A percentile compares a stretch with the other conserved stretches of the same genome.
These are phyloP conservation scores for Listronotus bonariensis DNA, from an alignment of 1,140 invertebrate genomes.

Conservation along the genomic window DNA sequence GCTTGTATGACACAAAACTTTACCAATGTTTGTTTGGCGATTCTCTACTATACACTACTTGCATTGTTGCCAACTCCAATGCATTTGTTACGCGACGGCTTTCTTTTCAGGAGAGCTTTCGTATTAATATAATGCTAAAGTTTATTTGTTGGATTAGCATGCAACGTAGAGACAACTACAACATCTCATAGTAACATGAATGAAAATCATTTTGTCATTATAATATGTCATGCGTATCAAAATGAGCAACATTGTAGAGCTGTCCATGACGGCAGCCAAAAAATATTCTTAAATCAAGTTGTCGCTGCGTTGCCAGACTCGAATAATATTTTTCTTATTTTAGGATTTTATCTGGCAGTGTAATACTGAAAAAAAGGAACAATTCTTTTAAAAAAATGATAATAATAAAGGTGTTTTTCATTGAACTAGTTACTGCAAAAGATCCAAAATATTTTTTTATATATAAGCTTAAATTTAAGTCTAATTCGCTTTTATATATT, in stretches of 20 bases:
- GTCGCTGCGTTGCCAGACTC: constrained; percentile 4
- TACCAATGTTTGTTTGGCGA: constrained; percentile 34
- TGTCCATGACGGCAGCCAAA: not conserved
- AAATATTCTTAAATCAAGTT: constrained; percentile 9
- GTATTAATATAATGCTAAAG: too few species aligned
- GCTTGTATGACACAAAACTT: constrained; percentile 34
- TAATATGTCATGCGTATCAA: constrained; percentile 21
- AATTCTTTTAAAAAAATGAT: too few species aligned
- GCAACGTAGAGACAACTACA: too few species aligned
- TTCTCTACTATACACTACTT: constrained; percentile 20
- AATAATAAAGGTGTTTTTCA: too few species aligned
- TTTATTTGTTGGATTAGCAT: too few species aligned
- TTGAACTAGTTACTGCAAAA: too few species aligned
- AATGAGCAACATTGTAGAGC: constrained; percentile 8
- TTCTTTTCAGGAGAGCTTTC: not conserved
- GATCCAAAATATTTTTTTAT: too few species aligned
- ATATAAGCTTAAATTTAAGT: too few species aligned
- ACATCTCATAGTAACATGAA: constrained; percentile 12
- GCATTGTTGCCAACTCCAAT: constrained; percentile 22
- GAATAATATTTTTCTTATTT: not conserved
- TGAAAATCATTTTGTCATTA: constrained; percentile 21
- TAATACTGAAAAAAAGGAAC: not conserved
- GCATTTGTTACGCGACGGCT: constrained; percentile 15
- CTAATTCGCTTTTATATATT: too few species aligned
- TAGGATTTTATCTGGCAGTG: not conserved